Base-by-base conservation (phyloP, 37 sponge, comb jelly and placozoan species). In the Amphimedon queenslandica region DNA sequence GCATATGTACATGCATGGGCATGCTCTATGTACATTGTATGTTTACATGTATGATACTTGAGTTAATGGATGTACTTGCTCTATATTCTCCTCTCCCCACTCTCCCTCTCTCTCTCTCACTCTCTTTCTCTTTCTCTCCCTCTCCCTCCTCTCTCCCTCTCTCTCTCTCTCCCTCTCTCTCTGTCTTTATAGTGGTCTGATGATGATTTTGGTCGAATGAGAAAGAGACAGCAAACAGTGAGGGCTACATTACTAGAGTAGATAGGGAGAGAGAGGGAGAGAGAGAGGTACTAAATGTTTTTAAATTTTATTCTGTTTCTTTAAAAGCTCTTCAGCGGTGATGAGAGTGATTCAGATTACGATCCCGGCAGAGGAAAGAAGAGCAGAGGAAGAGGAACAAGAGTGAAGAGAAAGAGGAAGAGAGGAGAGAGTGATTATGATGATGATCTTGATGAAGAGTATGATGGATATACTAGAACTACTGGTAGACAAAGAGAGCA, bases 331-430 rank as follows among this genome's bases (percentile, higher is more conserved):
- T 18, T 47, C 21, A 32, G 73, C 55, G 27, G 23, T 8, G 41
- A 55, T 65, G 86, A 39, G 40, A 77, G 86, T 79, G 86, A 72
- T 43, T 66, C 74, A 70, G 86, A 77, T 40, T 86, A 79, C 35
- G 30, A 18, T 13, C 83, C 83, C n/a, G 75, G 73, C 20, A 31
- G 21, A 43, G 57, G 39, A 28, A 25, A 73, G 40, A 57, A 64
- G 39, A 68, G 47, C 69, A 79, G 75, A 55, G 34, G 30, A 40
- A 47, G 53, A 47, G 53, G 77, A 31, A 34, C 23, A 23, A 72
- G 47, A 31, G 39, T 38, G 38, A 42, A 40, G 18, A 37, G 32
- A 27, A 70, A 43, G 32, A 42, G 70, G 61, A 74, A 66, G 24
- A 63, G 35, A 67, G 47, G 39, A 72, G 57, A 69, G 13, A 13